Conservation (phyloP, 2,797 vertebrate genomes). For the Coregonus suidteri region DNA sequence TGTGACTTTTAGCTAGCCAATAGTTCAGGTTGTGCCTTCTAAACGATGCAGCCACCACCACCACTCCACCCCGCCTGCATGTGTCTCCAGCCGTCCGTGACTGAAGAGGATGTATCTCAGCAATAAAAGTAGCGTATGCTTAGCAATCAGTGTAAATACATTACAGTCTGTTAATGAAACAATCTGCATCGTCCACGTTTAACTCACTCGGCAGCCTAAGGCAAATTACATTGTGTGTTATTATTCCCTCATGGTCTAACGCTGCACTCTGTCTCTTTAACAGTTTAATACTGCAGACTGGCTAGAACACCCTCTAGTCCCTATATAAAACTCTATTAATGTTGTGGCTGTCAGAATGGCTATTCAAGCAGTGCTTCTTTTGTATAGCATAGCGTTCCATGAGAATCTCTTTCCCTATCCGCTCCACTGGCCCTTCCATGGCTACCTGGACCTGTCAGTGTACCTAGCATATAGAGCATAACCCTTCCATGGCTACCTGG, state of each 20-base stretch:
- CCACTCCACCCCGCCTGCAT: slow-evolving; percentile 32
- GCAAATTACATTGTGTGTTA: slow-evolving; percentile 33
- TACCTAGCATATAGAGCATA: neutral
- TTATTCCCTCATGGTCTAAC: neutral
- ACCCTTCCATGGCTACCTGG: neutral
- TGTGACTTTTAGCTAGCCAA: slow-evolving; percentile 31
- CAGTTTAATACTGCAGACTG: slow-evolving; percentile 3
- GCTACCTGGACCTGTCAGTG: neutral
- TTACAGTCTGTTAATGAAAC: slow-evolving; percentile 32
- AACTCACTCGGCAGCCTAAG: slow-evolving; percentile 16
- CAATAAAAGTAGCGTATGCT: slow-evolving; percentile 64
- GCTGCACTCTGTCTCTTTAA: neutral
- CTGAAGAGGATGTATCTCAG: slow-evolving; percentile 52
- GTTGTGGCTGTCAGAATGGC: neutral
- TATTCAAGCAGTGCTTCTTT: neutral
- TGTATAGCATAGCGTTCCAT: neutral
- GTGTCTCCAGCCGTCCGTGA: slow-evolving; percentile 30
- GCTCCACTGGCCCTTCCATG: neutral
- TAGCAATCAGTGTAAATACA: slow-evolving; percentile 59
- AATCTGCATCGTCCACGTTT: slow-evolving; percentile 16
- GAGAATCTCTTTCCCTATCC: neutral
- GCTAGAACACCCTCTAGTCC: neutral
- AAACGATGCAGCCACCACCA: slow-evolving; percentile 27
- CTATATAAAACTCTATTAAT: neutral
- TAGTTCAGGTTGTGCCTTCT: slow-evolving; percentile 59